Conservation (phyloP, 2,113 vertebrate species). For the Sinocyclocheilus rhinocerous region DNA sequence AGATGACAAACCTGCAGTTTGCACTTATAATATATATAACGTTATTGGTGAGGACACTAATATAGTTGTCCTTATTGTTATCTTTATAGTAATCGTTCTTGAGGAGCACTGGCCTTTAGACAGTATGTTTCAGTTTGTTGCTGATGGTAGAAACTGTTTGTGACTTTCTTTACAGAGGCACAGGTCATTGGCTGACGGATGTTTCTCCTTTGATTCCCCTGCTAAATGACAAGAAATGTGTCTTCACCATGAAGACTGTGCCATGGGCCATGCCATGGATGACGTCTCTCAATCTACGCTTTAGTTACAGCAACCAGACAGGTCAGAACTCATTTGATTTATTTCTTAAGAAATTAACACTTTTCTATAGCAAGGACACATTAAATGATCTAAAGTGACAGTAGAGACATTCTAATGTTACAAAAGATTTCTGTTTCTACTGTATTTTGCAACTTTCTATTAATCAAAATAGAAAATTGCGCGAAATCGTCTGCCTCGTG, state of each 20-base stretch:
- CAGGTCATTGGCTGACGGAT: slow-evolving; percentile 77
- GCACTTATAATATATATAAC: not conserved
- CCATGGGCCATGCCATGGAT: slow-evolving; percentile 81
- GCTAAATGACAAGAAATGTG: slow-evolving; percentile 69
- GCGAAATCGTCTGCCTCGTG: no score
- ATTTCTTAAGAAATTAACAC: not conserved
- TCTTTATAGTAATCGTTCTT: not conserved
- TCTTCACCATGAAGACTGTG: slow-evolving; percentile 76
- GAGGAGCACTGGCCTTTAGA: not conserved
- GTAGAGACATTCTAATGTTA: not conserved
- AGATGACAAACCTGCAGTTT: not conserved
- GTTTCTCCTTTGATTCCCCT: slow-evolving; percentile 77
- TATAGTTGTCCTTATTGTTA: not conserved
- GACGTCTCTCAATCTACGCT: slow-evolving; percentile 75
- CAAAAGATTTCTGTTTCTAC: not conserved
- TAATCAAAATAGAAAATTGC: not conserved
- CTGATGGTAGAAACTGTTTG: not conserved
- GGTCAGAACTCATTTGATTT: slow-evolving; percentile 49
- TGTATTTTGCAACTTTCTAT: not conserved
- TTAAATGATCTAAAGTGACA: not conserved
- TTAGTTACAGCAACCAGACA: slow-evolving; percentile 66
- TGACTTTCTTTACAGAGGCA: slow-evolving; percentile 67
- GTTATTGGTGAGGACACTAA: not conserved
- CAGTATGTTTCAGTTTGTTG: not conserved
- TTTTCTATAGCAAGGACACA: not conserved